Evolutionary conservation across 2,797 vertebrate species (phyloP).

Genomic region (Erethizon dorsatum): DNA sequence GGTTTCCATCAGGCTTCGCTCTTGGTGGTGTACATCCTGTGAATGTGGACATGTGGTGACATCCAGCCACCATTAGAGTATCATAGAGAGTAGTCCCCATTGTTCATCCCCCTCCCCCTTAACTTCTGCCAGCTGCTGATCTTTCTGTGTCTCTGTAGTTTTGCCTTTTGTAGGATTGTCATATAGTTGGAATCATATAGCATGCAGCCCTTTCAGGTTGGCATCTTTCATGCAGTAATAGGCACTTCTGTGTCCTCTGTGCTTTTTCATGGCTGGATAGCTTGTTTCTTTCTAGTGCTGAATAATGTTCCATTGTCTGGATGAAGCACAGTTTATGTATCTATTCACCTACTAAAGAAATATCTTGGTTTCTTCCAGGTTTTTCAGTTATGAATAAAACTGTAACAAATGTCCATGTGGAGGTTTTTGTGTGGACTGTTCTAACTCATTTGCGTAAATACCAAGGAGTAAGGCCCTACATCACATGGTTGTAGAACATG

Average conservation of each 20-base stretch:
- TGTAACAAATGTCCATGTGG: neutral
- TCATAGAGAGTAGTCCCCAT: neutral
- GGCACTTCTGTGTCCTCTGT: neutral
- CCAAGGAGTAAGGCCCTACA: neutral
- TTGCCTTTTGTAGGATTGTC: neutral
- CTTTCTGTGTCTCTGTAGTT: neutral
- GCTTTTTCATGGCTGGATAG: neutral
- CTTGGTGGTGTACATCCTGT: neutral
- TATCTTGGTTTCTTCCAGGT: neutral
- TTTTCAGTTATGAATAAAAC: neutral
- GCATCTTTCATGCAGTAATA: neutral
- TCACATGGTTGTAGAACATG: neutral
- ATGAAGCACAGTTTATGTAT: neutral
- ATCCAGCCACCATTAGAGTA: neutral
- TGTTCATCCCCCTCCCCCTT: neutral
- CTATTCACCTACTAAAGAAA: neutral
- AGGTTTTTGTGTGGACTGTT: neutral
- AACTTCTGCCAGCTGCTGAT: neutral
- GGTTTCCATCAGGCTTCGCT: neutral
- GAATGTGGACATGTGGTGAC: neutral
- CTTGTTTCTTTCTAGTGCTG: slow-evolving; percentile 5
- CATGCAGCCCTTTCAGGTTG: neutral
- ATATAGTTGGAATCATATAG: neutral
- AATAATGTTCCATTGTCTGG: neutral
- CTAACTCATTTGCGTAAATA: neutral